Evolutionary conservation across 2,797 vertebrate genomes (phyloP).

Genomic region (Todus mexicanus): DNA sequence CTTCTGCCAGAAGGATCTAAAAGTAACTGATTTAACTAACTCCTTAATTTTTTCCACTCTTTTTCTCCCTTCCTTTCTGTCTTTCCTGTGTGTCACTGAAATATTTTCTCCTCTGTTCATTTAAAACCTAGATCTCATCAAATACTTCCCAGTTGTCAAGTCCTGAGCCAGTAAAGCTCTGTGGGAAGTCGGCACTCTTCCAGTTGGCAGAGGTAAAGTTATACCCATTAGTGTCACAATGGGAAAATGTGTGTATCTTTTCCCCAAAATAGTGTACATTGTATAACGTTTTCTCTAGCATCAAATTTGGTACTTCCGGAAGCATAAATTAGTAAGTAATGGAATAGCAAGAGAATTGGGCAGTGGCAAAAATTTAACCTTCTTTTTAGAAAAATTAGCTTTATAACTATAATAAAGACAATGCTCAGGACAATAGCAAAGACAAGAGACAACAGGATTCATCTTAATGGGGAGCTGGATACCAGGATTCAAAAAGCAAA

Average conservation of each 20-base stretch:
- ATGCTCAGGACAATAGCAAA: not conserved
- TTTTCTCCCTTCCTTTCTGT: not conserved
- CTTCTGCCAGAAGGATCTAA: not conserved
- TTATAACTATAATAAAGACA: not conserved
- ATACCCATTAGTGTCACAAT: not conserved
- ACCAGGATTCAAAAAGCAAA: not conserved
- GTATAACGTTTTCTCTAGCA: not conserved
- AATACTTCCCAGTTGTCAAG: constrained; percentile 79
- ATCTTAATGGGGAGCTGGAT: not conserved
- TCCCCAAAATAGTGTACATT: not conserved
- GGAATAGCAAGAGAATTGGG: not conserved
- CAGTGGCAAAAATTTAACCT: not conserved
- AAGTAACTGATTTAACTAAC: not conserved
- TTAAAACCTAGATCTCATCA: constrained; percentile 78
- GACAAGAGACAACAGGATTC: not conserved
- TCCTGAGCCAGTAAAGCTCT: constrained; percentile 85
- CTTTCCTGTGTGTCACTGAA: not conserved
- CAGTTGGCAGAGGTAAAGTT: constrained; percentile 91
- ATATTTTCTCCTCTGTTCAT: constrained; percentile 53
- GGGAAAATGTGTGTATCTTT: not conserved
- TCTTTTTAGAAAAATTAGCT: not conserved
- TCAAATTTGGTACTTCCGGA: not conserved
- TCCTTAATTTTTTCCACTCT: not conserved
- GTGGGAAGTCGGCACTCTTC: constrained; percentile 91
- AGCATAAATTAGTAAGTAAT: not conserved